Evolutionary conservation across 2,113 vertebrate species (phyloP).

Genomic region (Amphiprion ocellaris): DNA sequence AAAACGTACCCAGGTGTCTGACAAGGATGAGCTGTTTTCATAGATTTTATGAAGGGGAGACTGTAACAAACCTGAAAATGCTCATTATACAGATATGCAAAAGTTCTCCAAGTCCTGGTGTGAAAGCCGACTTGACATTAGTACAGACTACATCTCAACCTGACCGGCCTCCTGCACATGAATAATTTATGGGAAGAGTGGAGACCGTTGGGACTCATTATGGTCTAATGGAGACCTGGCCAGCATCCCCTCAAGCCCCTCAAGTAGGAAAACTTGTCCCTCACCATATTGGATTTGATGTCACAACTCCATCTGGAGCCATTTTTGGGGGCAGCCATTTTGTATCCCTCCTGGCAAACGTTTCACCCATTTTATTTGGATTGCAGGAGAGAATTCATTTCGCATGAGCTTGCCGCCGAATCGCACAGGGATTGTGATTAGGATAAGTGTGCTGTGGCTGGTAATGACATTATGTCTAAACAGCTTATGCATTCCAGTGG

Average conservation of each 20-base stretch:
- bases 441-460: not conserved
- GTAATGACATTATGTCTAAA: not conserved
- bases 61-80: not conserved
- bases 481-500: slow-evolving; percentile 10
- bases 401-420: not conserved
- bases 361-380: slow-evolving; percentile 46
- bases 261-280: slow-evolving; percentile 59
- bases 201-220: slow-evolving; percentile 57
- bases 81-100: not conserved
- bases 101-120: slow-evolving; percentile 38
- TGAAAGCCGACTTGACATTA: slow-evolving; percentile 18
- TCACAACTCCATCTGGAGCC: slow-evolving; percentile 69
- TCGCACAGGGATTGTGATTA: not conserved
- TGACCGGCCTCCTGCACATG: slow-evolving; percentile 50
- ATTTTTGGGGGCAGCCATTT: slow-evolving; percentile 61
- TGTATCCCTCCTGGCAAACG: slow-evolving; percentile 53
- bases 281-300: slow-evolving; percentile 66
- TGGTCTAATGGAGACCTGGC: slow-evolving; percentile 61
- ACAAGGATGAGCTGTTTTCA: not conserved
- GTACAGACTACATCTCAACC: slow-evolving; percentile 18
- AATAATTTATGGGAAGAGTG: slow-evolving; percentile 49
- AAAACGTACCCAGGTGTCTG: not conserved
- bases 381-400: slow-evolving; percentile 8
- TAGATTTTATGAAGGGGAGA: not conserved
- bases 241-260: slow-evolving; percentile 51